phyloP scores from a whole-genome alignment of 2,113 vertebrate genomes.

The Scophthalmus maximus region DNA sequence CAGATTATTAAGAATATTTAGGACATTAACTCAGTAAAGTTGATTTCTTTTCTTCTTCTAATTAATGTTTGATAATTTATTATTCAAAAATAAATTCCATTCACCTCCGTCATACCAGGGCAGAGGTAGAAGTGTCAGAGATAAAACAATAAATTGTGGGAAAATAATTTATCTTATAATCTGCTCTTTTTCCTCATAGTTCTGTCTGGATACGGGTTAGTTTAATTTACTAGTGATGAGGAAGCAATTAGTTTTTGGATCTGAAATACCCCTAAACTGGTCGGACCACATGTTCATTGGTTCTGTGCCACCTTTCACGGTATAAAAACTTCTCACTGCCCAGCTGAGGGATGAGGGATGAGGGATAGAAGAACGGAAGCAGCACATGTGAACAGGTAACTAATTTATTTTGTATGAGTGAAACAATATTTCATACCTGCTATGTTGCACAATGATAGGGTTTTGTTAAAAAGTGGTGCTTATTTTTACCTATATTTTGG shows the following conservation, averaged over 20 bases:
- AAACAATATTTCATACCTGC: not conserved
- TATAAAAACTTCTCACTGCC: not conserved
- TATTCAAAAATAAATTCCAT: too few relatives aligned
- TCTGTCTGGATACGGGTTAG: too few relatives aligned
- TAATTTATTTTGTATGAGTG: not conserved
- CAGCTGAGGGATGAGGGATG: not conserved
- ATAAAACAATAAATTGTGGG: too few relatives aligned
- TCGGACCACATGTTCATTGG: not conserved
- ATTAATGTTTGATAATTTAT: too few relatives aligned
- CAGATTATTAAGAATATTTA: too few relatives aligned
- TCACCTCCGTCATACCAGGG: too few relatives aligned
- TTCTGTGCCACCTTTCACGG: not conserved
- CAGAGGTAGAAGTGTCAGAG: too few relatives aligned
- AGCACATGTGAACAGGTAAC: slow-evolving; percentile 27
- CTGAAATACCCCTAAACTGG: not conserved
- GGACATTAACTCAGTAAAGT: too few relatives aligned
- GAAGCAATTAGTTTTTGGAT: not conserved
- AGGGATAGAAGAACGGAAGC: not conserved
- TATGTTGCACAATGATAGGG: not conserved
- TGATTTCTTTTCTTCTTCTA: too few relatives aligned
- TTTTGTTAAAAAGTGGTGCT: not conserved
- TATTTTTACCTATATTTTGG: not conserved
- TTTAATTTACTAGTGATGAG: not conserved
- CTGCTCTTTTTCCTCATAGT: too few relatives aligned
- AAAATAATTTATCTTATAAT: too few relatives aligned